These are phyloP conservation scores for Eubucco bourcierii DNA, from an alignment of 2,113 vertebrate genomes.

Conservation along the genomic window DNA sequence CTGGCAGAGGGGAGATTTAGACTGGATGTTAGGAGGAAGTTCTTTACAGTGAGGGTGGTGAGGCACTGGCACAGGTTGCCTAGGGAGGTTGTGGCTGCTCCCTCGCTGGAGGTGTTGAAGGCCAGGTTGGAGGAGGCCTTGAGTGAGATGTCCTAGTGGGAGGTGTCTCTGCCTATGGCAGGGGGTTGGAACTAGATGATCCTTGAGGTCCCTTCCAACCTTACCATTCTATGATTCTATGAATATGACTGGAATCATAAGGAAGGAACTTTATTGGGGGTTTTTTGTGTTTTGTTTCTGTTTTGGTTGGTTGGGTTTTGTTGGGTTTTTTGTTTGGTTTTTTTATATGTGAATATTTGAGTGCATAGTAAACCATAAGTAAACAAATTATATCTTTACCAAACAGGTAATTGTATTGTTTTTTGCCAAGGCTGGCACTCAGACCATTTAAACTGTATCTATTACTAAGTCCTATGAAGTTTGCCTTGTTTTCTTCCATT, in stretches of 20 bases:
- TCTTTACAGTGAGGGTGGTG: too few species aligned
- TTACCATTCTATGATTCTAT: too few species aligned
- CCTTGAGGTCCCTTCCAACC: too few species aligned
- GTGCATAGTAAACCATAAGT: background rate
- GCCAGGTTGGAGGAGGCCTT: too few species aligned
- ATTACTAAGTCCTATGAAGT: background rate
- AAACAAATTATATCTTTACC: background rate
- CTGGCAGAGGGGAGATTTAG: too few species aligned
- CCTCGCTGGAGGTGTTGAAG: too few species aligned
- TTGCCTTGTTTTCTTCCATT: background rate
- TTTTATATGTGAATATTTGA: background rate
- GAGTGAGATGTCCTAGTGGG: too few species aligned
- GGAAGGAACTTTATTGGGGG: background rate
- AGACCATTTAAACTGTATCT: background rate
- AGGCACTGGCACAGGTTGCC: too few species aligned
- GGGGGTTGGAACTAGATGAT: too few species aligned
- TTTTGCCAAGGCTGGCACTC: background rate
- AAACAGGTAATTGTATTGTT: background rate
- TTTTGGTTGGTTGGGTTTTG: background rate
- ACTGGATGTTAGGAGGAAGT: too few species aligned
- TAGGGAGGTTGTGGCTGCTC: too few species aligned
- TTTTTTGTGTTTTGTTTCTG: background rate
- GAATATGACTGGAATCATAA: background rate
- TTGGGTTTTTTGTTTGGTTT: fast-evolving
- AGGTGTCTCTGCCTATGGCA: too few species aligned